phyloP scores from a whole-genome alignment of 1,140 invertebrate species.

The Trichonephila inaurata region DNA sequence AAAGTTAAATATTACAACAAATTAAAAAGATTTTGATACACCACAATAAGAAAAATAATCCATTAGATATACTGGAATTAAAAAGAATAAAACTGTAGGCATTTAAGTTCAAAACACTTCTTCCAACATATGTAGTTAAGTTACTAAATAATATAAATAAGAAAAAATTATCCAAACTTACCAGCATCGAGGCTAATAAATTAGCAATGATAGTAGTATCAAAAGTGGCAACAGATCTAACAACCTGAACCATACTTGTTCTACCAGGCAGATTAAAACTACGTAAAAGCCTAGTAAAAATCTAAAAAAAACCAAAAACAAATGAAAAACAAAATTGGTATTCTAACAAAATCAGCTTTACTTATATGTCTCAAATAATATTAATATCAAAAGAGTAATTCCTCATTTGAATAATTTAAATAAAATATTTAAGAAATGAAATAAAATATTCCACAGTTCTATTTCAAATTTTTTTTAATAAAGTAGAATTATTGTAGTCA shows the following conservation, averaged over 20 bases:
- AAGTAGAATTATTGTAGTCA: too few species aligned
- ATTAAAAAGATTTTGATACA: conserved; percentile 77
- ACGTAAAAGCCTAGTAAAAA: conserved; percentile 90
- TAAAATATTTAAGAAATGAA: too few species aligned
- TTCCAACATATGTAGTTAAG: conserved; percentile 27
- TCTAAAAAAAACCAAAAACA: conserved; percentile 79
- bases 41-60: too few species aligned
- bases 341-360: too few species aligned
- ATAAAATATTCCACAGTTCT: too few species aligned
- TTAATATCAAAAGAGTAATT: too few species aligned
- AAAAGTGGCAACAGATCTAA: conserved; percentile 79
- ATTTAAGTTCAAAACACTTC: not conserved
- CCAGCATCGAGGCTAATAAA: conserved; percentile 87
- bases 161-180: conserved; percentile 82
- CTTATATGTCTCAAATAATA: too few species aligned
- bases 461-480: too few species aligned
- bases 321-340: too few species aligned
- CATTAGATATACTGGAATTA: not conserved
- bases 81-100: conserved; percentile 6
- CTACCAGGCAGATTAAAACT: conserved; percentile 90
- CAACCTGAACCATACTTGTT: conserved; percentile 84
- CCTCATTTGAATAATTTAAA: too few species aligned
- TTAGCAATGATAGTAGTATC: conserved; percentile 84
- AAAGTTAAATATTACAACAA: conserved; percentile 72
- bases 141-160: conserved; percentile 1